Base-by-base conservation (phyloP, 2,888 invertebrate genomes). In the Augiades crinisus region DNA sequence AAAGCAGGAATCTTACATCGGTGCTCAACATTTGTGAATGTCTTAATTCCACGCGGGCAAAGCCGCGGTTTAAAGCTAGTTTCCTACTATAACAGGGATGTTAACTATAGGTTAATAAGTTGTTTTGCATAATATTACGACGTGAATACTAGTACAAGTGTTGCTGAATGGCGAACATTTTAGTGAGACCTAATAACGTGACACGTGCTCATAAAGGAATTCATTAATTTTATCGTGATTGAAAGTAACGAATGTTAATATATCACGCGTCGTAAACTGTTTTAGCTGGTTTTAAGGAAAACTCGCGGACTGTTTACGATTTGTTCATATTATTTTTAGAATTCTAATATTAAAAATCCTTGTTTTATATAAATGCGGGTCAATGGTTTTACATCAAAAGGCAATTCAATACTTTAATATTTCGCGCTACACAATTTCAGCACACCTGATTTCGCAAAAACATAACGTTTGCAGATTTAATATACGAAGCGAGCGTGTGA, bases 211-310 rank as follows among this genome's bases (percentile, higher is more conserved):
- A 40, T 47, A 40, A 40, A 16, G 47, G 40, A 40, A 33, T 40
- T 33, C 33, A 47, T 40, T 47, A 40, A 24, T 22, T 22, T 47
- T 47, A 47, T 47, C 47, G 40, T 40, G 40, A 47, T 22, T 22
- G 40, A 33, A 47, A 10, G 22, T 47, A 40, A 40, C 40, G 40
- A 14, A 40, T 40, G 47, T 33, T 40, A 40, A 47, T 40, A 13
- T 21, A 31, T 21, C 17, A 43, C 30, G 43, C 30, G 17, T 43
- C 7, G 12, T 43, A 38, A 38, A 14, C 6, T 38, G 31, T 10
- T 19, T 10, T n/a, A 14, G 14, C 5, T 12, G 8, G 30, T 21
- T 12, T 38, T 12, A 19, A 17, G 17, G 43, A 12, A 13, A 45
- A 16, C 12, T 30, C 27, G 10, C 27, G 3, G n/a, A 24, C 8